Evolutionary conservation across 2,797 vertebrate species (phyloP).

Genomic region (Bradypodion ventrale): DNA sequence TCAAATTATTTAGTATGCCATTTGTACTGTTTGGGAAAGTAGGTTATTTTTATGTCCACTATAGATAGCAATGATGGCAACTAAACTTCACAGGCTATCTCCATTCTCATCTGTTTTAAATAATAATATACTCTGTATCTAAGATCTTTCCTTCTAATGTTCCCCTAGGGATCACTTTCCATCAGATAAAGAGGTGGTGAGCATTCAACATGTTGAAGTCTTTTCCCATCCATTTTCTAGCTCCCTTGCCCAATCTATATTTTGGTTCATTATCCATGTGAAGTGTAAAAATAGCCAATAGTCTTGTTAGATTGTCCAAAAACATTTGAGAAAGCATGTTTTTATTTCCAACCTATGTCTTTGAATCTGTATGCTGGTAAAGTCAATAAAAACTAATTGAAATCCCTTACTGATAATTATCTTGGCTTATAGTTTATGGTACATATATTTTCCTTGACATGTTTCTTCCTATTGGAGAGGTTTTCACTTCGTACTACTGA

Average conservation of each 20-base stretch:
- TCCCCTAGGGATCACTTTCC: background rate
- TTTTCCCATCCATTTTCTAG: background rate
- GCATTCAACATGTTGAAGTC: background rate
- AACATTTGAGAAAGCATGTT: background rate
- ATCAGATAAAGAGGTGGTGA: background rate
- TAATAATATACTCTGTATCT: conserved; percentile 5
- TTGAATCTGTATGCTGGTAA: conserved; percentile 4
- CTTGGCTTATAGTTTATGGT: background rate
- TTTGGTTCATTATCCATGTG: conserved; percentile 25
- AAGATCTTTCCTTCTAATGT: background rate
- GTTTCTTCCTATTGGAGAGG: conserved; percentile 9
- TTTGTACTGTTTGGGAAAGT: background rate
- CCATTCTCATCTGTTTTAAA: background rate
- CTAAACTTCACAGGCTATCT: background rate
- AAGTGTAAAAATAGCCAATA: background rate
- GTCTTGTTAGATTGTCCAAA: conserved; percentile 10
- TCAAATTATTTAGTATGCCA: background rate
- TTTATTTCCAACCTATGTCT: background rate
- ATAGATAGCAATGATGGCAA: background rate
- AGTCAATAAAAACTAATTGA: conserved; percentile 19
- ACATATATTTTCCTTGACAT: background rate
- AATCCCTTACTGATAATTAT: conserved; percentile 16
- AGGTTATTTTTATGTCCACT: rapidly evolving
- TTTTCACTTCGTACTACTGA: conserved; percentile 15
- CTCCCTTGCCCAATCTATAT: background rate